Conservation (phyloP, 2,888 invertebrate species). For the Mylabris sibirica region DNA sequence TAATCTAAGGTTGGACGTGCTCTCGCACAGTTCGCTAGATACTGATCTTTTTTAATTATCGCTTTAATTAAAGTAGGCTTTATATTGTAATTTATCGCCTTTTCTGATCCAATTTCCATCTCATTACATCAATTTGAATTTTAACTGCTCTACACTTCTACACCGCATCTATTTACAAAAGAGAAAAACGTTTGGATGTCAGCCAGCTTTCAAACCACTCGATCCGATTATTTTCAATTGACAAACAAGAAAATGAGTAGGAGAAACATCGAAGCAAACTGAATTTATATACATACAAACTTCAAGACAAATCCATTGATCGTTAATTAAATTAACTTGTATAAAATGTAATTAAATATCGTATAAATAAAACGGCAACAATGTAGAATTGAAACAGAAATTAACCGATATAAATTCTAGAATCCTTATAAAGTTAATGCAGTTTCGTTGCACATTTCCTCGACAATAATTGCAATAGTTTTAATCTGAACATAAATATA, state of each 20-base stretch:
- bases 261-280: no score
- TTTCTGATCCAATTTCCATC: conserved; percentile 60
- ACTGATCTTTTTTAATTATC: conserved; percentile 59
- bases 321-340: neutral
- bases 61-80: conserved; percentile 60
- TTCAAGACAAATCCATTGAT: neutral
- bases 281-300: neutral
- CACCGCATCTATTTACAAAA: conserved; percentile 26
- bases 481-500: conserved; percentile 32
- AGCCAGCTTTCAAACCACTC: conserved; percentile 35
- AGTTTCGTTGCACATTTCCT: conserved; percentile 23
- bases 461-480: conserved; percentile 33
- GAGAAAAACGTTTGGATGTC: conserved; percentile 37
- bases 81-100: conserved; percentile 57
- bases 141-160: conserved; percentile 47
- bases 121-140: conserved; percentile 59
- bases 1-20: conserved; percentile 36
- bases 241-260: neutral
- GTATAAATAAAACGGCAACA: neutral
- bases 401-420: neutral
- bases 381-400: neutral
- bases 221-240: neutral
- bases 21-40: conserved; percentile 34
- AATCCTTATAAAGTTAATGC: conserved; percentile 9
- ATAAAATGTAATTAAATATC: neutral